A percentile compares a stretch with the other conserved stretches of the same genome.
Conservation (phyloP, 1,140 invertebrate genomes). For the Diorhabda sublineata region DNA sequence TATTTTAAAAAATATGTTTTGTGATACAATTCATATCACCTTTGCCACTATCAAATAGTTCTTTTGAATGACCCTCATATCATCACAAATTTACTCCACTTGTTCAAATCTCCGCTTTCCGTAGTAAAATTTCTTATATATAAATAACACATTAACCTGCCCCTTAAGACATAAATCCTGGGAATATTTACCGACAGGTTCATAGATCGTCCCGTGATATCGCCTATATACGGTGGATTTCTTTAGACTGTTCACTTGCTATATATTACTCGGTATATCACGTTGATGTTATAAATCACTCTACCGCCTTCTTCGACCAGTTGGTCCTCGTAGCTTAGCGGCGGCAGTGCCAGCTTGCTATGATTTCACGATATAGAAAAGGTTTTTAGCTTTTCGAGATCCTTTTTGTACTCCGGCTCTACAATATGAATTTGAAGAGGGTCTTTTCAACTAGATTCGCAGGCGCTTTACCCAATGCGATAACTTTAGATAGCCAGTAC, state of each 20-base stretch:
- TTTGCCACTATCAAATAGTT: too few species aligned
- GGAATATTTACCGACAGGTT: slow-evolving; percentile 42
- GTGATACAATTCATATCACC: too few species aligned
- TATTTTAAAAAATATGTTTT: too few species aligned
- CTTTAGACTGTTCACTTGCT: slow-evolving; percentile 34
- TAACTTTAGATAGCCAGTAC: too few species aligned
- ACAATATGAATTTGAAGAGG: not conserved
- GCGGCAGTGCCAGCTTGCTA: slow-evolving; percentile 33
- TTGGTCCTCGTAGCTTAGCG: slow-evolving; percentile 33
- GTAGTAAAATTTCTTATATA: too few species aligned
- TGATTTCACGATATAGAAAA: slow-evolving; percentile 14
- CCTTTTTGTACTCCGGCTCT: not conserved
- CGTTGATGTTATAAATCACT: slow-evolving; percentile 41
- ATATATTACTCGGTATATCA: slow-evolving; percentile 44
- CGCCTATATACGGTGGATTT: slow-evolving; percentile 39
- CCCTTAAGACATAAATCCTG: slow-evolving; percentile 40
- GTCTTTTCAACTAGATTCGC: not conserved
- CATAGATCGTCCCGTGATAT: slow-evolving; percentile 43
- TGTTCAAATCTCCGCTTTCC: too few species aligned
- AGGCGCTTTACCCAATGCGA: too few species aligned
- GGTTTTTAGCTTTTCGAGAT: slow-evolving; percentile 7
- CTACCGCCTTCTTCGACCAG: slow-evolving; percentile 22
- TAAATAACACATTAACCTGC: not conserved
- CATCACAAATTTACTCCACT: too few species aligned
- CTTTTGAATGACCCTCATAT: too few species aligned